Base-by-base conservation (phyloP, 2,888 invertebrate species). In the Apoda limacodes region DNA sequence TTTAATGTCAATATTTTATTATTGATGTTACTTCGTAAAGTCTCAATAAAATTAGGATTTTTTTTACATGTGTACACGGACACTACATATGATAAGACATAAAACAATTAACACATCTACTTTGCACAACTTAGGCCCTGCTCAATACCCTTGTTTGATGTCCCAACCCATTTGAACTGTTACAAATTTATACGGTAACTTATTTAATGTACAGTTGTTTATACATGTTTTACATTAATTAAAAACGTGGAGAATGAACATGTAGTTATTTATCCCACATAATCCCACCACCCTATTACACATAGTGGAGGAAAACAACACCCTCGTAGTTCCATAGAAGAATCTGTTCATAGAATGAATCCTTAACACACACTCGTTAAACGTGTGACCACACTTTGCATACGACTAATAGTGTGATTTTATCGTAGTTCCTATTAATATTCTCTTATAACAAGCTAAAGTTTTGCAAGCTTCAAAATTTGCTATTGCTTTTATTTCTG, bases 151-250 rank as follows among this genome's bases (percentile, higher is more conserved):
- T 49, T n/a, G 7, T 17, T 5, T 17, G 17, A 17, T 17, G 17
- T 17, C 17, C 17, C 17, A 17, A 17, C 17, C n/a, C 17, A 17
- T 17, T n/a, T n/a, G n/a, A 57, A 59, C 55, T 62, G 57, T 65
- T 64, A 55, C 49, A 17, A 5, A 50, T 55, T 55, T 52, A 57
- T 56, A 49, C 52, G 59, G 57, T 60, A 68, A 68, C 65, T 70
- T 69, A 71, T 65, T 59, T 63, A 66, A 62, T 70, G 66, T 70
- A 70, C 70, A 70, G 70, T n/a, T n/a, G n/a, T 70, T 69, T 69
- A 68, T 68, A 69, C 60, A 66, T 55, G 55, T 65, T 69, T 68
- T 71, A 68, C 65, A 64, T 63, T 58, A 58, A 71, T 72, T 71
- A 72, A 72, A 70, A 68, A 64, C 67, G 67, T 71, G 67, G 60